Conservation (phyloP, 2,888 invertebrate genomes). For the Xanthostigma xanthostigma region DNA sequence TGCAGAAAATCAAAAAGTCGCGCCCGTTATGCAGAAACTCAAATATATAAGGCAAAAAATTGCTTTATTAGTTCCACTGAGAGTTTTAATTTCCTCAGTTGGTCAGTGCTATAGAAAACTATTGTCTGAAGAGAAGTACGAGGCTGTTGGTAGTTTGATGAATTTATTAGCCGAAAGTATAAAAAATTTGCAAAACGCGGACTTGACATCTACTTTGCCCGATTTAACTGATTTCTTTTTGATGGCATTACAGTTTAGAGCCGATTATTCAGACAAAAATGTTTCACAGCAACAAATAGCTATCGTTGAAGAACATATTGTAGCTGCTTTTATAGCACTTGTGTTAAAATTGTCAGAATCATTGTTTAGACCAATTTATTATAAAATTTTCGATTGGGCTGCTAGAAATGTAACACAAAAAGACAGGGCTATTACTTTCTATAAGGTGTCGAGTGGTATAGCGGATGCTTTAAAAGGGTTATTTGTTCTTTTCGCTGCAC, state of each 20-base stretch:
- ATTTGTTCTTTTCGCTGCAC: slow-evolving; percentile 80
- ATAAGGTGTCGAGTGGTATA: slow-evolving; percentile 60
- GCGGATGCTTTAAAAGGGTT: slow-evolving; percentile 73
- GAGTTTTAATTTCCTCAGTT: slow-evolving; percentile 63
- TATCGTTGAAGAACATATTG: slow-evolving; percentile 54
- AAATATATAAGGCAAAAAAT: slow-evolving; percentile 49
- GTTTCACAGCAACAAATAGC: slow-evolving; percentile 31
- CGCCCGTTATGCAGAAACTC: slow-evolving; percentile 40
- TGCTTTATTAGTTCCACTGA: slow-evolving; percentile 48
- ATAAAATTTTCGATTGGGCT: slow-evolving; percentile 80
- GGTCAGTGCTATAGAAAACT: slow-evolving; percentile 47
- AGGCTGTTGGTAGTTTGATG: slow-evolving; percentile 57
- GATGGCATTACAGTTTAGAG: slow-evolving; percentile 50
- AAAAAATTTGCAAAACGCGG: slow-evolving; percentile 40
- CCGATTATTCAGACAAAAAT: slow-evolving; percentile 29
- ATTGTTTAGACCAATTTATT: slow-evolving; percentile 77
- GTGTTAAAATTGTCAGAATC: slow-evolving; percentile 80
- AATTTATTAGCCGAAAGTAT: slow-evolving; percentile 60
- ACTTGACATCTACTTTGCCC: slow-evolving; percentile 47
- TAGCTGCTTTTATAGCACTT: slow-evolving; percentile 62
- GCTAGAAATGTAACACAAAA: slow-evolving; percentile 43
- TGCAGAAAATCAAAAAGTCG: slow-evolving; percentile 34
- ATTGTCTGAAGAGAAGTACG: slow-evolving; percentile 39
- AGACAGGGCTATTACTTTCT: slow-evolving; percentile 66
- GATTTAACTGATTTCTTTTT: slow-evolving; percentile 64